Conservation (phyloP, 2,113 vertebrate genomes). For the Siniperca chuatsi region DNA sequence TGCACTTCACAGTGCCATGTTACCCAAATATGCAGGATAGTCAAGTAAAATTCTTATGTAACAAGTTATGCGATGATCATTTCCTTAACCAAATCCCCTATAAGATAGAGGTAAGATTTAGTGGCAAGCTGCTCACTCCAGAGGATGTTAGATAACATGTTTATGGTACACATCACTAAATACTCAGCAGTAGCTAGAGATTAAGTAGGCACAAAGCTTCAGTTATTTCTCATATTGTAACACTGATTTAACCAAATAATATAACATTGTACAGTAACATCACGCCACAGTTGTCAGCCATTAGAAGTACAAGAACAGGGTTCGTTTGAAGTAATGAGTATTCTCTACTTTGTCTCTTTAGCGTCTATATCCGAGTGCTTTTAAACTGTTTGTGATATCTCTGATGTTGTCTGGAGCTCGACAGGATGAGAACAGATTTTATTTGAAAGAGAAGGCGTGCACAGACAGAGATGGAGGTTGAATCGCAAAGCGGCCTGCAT, state of each 20-base stretch:
- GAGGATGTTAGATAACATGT: conserved; percentile 65
- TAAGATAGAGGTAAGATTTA: conserved; percentile 67
- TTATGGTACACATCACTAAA: conserved; percentile 29
- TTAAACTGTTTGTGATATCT: conserved; percentile 8
- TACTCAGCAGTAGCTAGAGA: conserved; percentile 6
- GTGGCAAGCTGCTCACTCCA: conserved; percentile 62
- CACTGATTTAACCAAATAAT: conserved; percentile 9
- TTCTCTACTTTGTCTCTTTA: conserved; percentile 9
- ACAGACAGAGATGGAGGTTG: conserved; percentile 41
- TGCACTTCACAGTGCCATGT: conserved; percentile 13
- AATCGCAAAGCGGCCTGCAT: conserved; percentile 36
- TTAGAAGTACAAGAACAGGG: conserved; percentile 10
- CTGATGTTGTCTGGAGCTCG: conserved; percentile 28
- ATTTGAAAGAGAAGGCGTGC: conserved; percentile 29
- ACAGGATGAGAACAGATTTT: conserved; percentile 29
- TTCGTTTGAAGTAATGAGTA: conserved; percentile 57
- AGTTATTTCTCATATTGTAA: conserved; percentile 11
- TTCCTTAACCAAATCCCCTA: conserved; percentile 73
- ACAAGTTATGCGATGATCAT: conserved; percentile 58
- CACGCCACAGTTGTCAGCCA: background rate
- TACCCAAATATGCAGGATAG: conserved; percentile 18
- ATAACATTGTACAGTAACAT: background rate
- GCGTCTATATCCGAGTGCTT: conserved; percentile 1
- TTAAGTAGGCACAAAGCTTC: conserved; percentile 15
- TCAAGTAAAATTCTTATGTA: conserved; percentile 63